These are phyloP conservation scores for Threskiornis aethiopicus DNA, from an alignment of 2,797 vertebrate species.

Conservation along the genomic window DNA sequence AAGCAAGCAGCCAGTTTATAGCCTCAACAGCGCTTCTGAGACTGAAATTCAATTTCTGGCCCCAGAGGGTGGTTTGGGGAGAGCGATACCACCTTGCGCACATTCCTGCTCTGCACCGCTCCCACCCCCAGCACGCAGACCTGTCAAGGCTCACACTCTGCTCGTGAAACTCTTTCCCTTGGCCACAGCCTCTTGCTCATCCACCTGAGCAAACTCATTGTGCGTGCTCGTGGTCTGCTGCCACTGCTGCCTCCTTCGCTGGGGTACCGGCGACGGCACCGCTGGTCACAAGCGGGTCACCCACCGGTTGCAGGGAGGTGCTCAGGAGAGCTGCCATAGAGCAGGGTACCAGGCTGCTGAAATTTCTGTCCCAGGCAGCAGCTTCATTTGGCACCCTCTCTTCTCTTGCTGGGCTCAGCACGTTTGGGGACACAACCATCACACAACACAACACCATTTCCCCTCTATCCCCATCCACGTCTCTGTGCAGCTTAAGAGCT, in stretches of 20 bases:
- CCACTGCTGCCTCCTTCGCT: not conserved
- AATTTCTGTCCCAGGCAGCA: not conserved
- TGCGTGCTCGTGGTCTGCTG: not conserved
- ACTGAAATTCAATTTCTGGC: not conserved
- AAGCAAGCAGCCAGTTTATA: not conserved
- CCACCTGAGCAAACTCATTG: not conserved
- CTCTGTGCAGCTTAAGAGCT: not conserved
- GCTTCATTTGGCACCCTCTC: not conserved
- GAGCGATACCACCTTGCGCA: not conserved
- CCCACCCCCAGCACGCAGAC: not conserved
- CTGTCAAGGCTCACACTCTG: not conserved
- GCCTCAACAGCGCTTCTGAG: not conserved
- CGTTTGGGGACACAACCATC: not conserved
- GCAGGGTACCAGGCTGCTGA: not conserved
- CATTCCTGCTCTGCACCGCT: not conserved
- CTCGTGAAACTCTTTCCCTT: not conserved
- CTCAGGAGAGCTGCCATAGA: not conserved
- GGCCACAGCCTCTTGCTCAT: not conserved
- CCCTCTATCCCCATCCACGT: not conserved
- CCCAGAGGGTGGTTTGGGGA: not conserved
- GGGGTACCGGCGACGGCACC: not conserved
- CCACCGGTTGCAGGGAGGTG: fast-evolving
- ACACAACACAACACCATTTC: fast-evolving
- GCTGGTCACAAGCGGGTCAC: not conserved
- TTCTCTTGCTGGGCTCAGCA: not conserved